These are phyloP conservation scores for Pyrocephalus nanus DNA, from an alignment of 2,797 vertebrate genomes.

Conservation along the genomic window DNA sequence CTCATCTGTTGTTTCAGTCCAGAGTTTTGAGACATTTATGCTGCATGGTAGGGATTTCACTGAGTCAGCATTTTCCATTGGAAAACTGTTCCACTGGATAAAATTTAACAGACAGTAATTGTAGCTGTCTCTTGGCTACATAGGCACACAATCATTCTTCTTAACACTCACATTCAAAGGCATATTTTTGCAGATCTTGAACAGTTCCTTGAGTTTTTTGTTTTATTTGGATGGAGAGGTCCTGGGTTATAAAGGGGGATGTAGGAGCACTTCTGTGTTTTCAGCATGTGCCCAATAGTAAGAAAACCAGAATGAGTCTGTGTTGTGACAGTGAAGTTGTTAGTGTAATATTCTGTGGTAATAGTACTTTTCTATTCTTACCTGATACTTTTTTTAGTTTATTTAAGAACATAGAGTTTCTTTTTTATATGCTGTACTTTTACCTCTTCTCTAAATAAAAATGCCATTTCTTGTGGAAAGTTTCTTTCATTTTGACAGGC, in stretches of 20 bases:
- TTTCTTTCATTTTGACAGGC: neutral
- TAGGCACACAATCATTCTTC: neutral
- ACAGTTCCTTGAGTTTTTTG: neutral
- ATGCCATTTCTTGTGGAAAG: neutral
- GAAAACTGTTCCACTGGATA: neutral
- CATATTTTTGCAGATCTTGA: neutral
- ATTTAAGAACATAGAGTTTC: neutral
- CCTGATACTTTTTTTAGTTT: neutral
- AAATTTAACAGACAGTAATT: neutral
- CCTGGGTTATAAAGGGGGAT: neutral
- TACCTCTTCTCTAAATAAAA: neutral
- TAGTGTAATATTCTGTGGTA: neutral
- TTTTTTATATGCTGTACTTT: neutral
- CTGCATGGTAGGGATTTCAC: neutral
- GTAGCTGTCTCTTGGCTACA: neutral
- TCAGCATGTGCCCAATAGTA: fast-evolving
- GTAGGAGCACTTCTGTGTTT: neutral
- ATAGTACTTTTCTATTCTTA: neutral
- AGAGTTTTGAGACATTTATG: neutral
- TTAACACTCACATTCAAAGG: neutral
- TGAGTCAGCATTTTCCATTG: neutral
- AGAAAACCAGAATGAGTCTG: neutral
- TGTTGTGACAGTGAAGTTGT: neutral
- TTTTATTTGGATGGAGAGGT: neutral
- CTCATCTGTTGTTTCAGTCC: neutral